Percentiles rank a stretch among this genome's conserved stretches.
These are phyloP conservation scores for Lepus townsendii DNA, from an alignment of 2,797 vertebrate species.

Conservation along the genomic window DNA sequence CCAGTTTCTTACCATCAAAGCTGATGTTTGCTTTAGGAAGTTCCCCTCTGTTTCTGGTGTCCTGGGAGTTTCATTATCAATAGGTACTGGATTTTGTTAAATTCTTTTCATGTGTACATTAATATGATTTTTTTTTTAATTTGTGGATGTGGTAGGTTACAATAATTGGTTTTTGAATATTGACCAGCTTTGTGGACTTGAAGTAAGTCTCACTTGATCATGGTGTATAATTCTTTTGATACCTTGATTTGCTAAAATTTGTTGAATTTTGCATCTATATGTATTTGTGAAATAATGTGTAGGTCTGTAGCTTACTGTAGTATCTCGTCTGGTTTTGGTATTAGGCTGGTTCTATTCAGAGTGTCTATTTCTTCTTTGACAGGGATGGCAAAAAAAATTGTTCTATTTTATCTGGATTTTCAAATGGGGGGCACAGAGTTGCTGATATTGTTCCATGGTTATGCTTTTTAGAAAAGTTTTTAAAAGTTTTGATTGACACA, in stretches of 20 bases:
- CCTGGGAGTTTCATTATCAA: not conserved
- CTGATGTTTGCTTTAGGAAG: not conserved
- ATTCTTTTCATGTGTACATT: not conserved
- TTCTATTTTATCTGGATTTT: not conserved
- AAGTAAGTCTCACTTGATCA: not conserved
- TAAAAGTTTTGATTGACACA: too few relatives aligned
- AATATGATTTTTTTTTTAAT: not conserved
- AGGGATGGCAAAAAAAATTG: not conserved
- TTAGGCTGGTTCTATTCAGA: not conserved
- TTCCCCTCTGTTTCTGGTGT: not conserved
- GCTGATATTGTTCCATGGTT: not conserved
- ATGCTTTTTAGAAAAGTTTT: not conserved
- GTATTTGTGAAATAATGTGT: not conserved
- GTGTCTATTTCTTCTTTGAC: not conserved
- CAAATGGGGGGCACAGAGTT: not conserved
- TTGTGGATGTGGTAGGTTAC: not conserved
- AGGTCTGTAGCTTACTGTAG: not conserved
- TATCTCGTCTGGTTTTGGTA: not conserved
- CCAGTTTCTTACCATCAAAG: not conserved
- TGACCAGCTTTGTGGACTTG: not conserved
- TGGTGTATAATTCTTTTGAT: not conserved
- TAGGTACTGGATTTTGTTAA: not conserved
- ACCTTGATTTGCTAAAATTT: not conserved
- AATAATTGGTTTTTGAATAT: constrained; percentile 1
- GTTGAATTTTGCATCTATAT: not conserved